Evolutionary conservation across 2,888 invertebrate species (phyloP), one percentile per base, ranked within the genome.

Genomic region (Andrena bucephala): DNA sequence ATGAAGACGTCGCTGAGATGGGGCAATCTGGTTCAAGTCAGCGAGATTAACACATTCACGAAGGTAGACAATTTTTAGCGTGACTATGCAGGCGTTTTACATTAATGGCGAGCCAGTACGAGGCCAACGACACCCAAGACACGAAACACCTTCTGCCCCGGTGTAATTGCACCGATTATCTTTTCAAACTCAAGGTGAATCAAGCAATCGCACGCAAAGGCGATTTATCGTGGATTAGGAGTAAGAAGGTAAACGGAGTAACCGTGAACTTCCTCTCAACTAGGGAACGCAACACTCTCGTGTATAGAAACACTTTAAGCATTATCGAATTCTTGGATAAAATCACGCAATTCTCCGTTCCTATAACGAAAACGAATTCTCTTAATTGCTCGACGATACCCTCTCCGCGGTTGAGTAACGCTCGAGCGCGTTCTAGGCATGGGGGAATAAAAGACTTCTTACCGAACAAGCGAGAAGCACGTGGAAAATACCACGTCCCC

Each of bases 91-190:
- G 20, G 59, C 36, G 66, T 60, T 79, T 74, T 74, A 68, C 81
- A 70, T 81, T 70, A 74, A 81, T 54, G 27, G 71, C 52, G 33
- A 68, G 57, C 67, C 66, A 77, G 31, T 33, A 59, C 10, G 63
- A 8, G 27, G 50, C 29, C 72, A 66, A 52, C 77, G 75, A 83
- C 73, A 76, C 67, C 60, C 54, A 31, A 72, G 33, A 62, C 77
- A 72, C 72, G 76, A 68, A 57, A 77, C 79, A 66, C 72, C 82
- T 66, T 75, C 60, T 54, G 52, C 79, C 79, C 16, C 52, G 36
- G 36, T 57, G 60, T 83, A 87, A 86, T 86, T 80, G 84, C 68
- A 52, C 59, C 79, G 75, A 82, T 87, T 86, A 86, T 87, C 87
- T 75, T 52, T 42, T 76, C 63, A 33, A 57, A 79, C 81, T 81